These are phyloP conservation scores for Prolemur simus DNA, from an alignment of 2,113 vertebrate genomes.

Conservation along the genomic window DNA sequence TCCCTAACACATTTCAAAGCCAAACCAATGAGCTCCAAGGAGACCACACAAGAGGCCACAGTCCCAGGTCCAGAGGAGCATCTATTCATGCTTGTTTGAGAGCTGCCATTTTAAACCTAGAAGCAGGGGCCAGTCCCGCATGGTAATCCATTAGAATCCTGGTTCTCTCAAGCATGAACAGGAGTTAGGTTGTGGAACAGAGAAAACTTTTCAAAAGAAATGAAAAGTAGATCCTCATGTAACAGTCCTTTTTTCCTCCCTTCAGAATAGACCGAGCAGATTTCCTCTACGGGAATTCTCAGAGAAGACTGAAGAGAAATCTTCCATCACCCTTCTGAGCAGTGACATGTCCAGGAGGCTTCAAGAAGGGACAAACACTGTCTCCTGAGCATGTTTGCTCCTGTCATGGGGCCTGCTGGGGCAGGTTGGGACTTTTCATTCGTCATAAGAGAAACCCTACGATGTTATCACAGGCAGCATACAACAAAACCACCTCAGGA, in stretches of 20 bases:
- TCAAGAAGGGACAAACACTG: neutral
- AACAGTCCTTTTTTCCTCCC: neutral
- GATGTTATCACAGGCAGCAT: neutral
- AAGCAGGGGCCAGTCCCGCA: neutral
- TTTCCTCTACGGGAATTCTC: neutral
- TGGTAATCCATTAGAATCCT: neutral
- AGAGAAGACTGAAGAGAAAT: neutral
- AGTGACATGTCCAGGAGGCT: neutral
- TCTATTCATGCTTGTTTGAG: rapidly evolving
- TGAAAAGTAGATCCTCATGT: neutral
- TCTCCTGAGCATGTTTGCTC: neutral
- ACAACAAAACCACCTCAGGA: neutral
- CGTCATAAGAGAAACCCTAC: neutral
- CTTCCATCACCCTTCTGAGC: neutral
- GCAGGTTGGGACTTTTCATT: neutral
- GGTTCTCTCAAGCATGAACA: neutral
- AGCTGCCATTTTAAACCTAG: neutral
- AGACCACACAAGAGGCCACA: neutral
- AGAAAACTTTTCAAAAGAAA: neutral
- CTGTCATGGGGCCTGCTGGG: neutral
- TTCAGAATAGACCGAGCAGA: neutral
- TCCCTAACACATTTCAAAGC: neutral
- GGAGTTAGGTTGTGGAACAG: neutral
- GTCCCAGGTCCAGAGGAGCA: neutral
- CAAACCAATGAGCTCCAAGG: neutral